Percentiles rank a stretch among this genome's conserved stretches.
Conservation (phyloP, 2,888 invertebrate species). For the Julus scanicus region DNA sequence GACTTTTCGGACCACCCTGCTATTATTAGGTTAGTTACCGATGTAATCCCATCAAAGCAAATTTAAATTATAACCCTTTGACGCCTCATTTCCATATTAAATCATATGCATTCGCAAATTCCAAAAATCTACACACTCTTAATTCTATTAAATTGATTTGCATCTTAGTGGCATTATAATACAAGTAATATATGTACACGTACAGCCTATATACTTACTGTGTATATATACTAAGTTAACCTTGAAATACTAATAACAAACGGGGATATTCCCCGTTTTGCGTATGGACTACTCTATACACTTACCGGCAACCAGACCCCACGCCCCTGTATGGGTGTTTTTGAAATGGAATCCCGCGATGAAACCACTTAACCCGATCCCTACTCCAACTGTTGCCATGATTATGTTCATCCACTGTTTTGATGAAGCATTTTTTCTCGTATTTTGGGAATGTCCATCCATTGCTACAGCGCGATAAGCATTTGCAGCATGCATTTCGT, state of each 20-base stretch:
- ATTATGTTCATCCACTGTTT: conserved; percentile 22
- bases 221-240: no score
- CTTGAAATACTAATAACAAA: not conserved
- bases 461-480: not conserved
- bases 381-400: conserved; percentile 31
- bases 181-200: no score
- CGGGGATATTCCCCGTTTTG: conserved; percentile 31
- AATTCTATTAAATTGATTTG: no score
- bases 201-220: no score
- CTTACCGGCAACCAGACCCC: conserved; percentile 53
- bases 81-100: no score
- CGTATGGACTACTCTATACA: not conserved
- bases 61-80: no score
- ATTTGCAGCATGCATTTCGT: not conserved
- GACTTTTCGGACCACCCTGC: no score
- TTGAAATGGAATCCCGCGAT: conserved; percentile 48
- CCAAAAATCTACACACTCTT: no score
- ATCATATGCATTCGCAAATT: no score
- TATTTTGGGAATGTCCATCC: not conserved
- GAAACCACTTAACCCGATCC: conserved; percentile 39
- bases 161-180: no score
- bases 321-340: conserved; percentile 37
- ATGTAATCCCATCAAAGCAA: no score
- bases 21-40: no score
- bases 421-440: not conserved